Evolutionary conservation across 2,113 vertebrate genomes (phyloP).

Genomic region (Peromyscus maniculatus): DNA sequence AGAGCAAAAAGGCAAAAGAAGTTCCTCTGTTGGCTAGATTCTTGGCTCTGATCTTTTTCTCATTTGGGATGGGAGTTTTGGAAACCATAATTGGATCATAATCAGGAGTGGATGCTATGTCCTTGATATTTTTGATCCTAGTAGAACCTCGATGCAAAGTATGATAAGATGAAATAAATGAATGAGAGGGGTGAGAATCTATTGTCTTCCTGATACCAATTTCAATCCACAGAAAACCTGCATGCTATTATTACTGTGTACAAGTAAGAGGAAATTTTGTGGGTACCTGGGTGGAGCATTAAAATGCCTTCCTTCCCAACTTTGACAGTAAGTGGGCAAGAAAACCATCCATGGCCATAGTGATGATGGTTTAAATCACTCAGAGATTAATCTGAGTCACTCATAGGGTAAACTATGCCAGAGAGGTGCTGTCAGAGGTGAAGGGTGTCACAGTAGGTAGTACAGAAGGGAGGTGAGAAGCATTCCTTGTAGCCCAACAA

Average conservation of each 20-base stretch:
- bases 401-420: not conserved
- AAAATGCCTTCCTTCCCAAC: not conserved
- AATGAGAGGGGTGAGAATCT: not conserved
- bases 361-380: not conserved
- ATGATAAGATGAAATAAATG: slow-evolving; percentile 4
- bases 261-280: not conserved
- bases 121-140: not conserved
- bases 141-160: not conserved
- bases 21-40: not conserved
- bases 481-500: not conserved
- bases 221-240: slow-evolving; percentile 76
- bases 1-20: not conserved
- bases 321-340: not conserved
- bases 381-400: not conserved
- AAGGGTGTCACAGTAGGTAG: accelerated
- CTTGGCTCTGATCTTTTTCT: not conserved
- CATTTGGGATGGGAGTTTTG: not conserved
- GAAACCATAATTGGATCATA: not conserved
- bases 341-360: not conserved
- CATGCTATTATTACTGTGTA: not conserved
- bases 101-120: not conserved
- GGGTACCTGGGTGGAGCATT: not conserved
- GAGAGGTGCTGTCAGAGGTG: not conserved
- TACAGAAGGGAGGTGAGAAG: not conserved
- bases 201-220: slow-evolving; percentile 70